phyloP scores from a whole-genome alignment of 2,113 vertebrate species.

The Dunckerocampus dactyliophorus region DNA sequence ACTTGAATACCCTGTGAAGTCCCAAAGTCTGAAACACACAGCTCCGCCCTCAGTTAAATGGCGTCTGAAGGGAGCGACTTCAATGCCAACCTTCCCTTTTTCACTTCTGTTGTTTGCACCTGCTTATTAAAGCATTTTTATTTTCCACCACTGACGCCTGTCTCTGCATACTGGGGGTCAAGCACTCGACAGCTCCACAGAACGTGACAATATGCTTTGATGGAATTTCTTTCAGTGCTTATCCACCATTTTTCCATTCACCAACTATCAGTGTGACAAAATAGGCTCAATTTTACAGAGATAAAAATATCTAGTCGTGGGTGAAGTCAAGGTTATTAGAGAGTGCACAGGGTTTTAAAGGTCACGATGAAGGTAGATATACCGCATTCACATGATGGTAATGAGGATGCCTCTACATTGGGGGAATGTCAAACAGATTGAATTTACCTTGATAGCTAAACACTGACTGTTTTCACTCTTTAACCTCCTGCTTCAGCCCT shows the following conservation, averaged over 20 bases:
- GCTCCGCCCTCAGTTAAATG: too few relatives aligned
- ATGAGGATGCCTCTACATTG: constrained; percentile 17
- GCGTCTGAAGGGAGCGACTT: too few relatives aligned
- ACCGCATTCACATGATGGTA: constrained; percentile 25
- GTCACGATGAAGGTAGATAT: constrained; percentile 27
- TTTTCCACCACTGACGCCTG: too few relatives aligned
- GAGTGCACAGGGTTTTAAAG: constrained; percentile 34
- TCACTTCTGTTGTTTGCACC: too few relatives aligned
- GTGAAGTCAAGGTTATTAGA: constrained; percentile 21
- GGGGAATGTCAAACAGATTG: constrained; percentile 44
- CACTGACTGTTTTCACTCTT: constrained; percentile 9
- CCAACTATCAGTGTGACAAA: constrained; percentile 18
- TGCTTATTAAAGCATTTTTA: too few relatives aligned
- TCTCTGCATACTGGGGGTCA: too few relatives aligned
- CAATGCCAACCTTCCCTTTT: too few relatives aligned
- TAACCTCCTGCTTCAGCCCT: constrained; percentile 16
- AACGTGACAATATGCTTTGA: too few relatives aligned
- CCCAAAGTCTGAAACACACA: too few relatives aligned
- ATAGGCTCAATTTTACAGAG: constrained; percentile 15
- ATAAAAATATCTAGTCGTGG: constrained; percentile 20
- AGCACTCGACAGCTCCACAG: too few relatives aligned
- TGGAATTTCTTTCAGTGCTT: constrained; percentile 11
- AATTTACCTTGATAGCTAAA: constrained; percentile 21
- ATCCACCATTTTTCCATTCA: constrained; percentile 18
- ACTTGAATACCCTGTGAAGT: too few relatives aligned